These are phyloP conservation scores for Hyperopisus bebe DNA, from an alignment of 2,113 vertebrate genomes.

Conservation along the genomic window DNA sequence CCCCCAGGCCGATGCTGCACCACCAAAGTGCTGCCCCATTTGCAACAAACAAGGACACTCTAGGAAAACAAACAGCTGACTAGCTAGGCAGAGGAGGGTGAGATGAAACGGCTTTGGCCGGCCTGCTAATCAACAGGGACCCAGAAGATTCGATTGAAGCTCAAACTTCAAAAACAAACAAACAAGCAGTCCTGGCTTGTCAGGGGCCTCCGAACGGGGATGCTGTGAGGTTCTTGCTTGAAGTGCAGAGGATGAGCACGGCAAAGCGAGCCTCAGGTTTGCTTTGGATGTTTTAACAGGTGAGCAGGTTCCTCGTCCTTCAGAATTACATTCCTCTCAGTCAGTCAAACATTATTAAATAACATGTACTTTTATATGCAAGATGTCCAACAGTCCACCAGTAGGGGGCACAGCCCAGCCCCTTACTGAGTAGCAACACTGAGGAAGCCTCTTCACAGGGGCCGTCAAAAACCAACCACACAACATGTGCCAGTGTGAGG, in stretches of 20 bases:
- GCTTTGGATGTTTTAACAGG: not conserved
- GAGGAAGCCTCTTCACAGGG: not conserved
- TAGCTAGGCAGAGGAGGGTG: constrained; percentile 42
- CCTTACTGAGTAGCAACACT: not conserved
- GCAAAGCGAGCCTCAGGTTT: not conserved
- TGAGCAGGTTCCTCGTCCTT: not conserved
- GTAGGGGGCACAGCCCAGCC: not conserved
- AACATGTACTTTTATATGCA: not conserved
- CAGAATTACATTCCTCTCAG: not conserved
- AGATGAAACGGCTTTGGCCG: constrained; percentile 39
- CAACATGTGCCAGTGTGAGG: not conserved
- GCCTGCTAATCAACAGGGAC: constrained; percentile 35
- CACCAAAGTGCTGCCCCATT: constrained; percentile 56
- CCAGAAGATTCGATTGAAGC: constrained; percentile 29
- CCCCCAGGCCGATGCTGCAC: constrained; percentile 14
- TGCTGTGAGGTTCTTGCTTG: not conserved
- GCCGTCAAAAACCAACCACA: not conserved
- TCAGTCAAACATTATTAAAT: not conserved
- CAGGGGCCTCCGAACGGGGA: not conserved
- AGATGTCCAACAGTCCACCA: not conserved
- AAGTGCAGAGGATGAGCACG: not conserved
- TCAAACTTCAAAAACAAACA: not conserved
- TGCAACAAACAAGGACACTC: constrained; percentile 51
- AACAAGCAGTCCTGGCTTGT: not conserved
- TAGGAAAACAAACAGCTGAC: constrained; percentile 52